A percentile compares a stretch with the other conserved stretches of the same genome.
phyloP scores from a whole-genome alignment of 2,113 vertebrate species.

The human region DNA sequence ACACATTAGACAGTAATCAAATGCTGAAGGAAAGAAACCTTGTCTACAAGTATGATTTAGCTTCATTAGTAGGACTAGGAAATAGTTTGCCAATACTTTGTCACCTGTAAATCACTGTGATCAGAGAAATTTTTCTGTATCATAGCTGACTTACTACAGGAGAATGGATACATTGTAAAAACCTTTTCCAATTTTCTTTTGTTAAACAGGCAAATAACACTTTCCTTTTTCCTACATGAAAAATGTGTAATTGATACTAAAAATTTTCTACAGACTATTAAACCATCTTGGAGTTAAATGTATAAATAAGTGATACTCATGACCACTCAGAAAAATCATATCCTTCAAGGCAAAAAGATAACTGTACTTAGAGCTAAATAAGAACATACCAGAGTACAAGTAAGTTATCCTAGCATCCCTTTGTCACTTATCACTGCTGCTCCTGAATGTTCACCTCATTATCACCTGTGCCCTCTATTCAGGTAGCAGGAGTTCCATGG shows the following conservation, averaged over 20 bases:
- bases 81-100: background rate
- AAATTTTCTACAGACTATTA: slow-evolving; percentile 36
- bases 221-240: background rate
- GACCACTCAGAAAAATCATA: background rate
- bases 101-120: background rate
- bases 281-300: background rate
- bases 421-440: background rate
- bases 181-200: background rate
- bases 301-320: background rate
- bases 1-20: background rate
- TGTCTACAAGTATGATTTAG: background rate
- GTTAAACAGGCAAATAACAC: background rate
- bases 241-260: background rate
- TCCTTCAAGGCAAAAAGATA: slow-evolving; percentile 15
- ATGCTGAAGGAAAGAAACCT: background rate
- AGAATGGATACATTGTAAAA: background rate
- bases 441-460: background rate
- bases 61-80: background rate
- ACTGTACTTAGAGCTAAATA: background rate
- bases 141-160: background rate
- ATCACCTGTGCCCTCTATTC: background rate
- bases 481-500: background rate
- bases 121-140: background rate
- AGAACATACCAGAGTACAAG: background rate
- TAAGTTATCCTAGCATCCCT: background rate